Percentiles rank a stretch among this genome's conserved stretches.
phyloP scores from a whole-genome alignment of 1,140 invertebrate species.

The Cherax quadricarinatus region DNA sequence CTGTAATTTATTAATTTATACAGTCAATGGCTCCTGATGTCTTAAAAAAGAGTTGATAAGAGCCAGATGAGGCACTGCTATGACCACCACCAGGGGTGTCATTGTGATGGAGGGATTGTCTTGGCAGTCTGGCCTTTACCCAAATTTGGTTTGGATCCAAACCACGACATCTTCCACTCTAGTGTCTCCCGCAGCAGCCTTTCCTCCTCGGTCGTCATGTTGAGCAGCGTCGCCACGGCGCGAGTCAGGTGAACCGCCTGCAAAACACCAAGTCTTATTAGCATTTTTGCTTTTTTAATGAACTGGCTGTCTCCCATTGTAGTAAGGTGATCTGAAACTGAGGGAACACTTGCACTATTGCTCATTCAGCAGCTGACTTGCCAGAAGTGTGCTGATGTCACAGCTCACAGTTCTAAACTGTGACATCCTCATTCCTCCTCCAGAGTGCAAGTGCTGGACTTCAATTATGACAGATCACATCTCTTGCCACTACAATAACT shows the following conservation, averaged over 20 bases:
- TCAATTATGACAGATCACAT: too few relatives aligned
- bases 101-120: constrained; percentile 72
- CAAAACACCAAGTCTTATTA: background rate
- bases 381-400: too few relatives aligned
- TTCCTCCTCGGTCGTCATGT: constrained; percentile 91
- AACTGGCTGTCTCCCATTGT: too few relatives aligned
- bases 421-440: too few relatives aligned
- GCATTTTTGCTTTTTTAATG: too few relatives aligned
- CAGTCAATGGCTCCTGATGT: background rate
- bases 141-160: constrained; percentile 79
- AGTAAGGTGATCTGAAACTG: too few relatives aligned
- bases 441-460: too few relatives aligned
- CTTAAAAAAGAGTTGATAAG: too few relatives aligned
- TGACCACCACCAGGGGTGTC: constrained; percentile 39
- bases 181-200: constrained; percentile 90
- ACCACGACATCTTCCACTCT: constrained; percentile 93
- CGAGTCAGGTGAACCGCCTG: constrained; percentile 89
- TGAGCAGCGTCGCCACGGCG: constrained; percentile 89
- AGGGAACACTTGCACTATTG: too few relatives aligned
- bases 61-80: background rate
- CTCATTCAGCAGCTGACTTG: too few relatives aligned
- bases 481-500: too few relatives aligned
- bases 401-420: too few relatives aligned
- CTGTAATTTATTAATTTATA: background rate
- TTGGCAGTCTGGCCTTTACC: constrained; percentile 69